Base-by-base conservation (phyloP, 64 coral and sea anemone species). In the Platygyra sinensis region DNA sequence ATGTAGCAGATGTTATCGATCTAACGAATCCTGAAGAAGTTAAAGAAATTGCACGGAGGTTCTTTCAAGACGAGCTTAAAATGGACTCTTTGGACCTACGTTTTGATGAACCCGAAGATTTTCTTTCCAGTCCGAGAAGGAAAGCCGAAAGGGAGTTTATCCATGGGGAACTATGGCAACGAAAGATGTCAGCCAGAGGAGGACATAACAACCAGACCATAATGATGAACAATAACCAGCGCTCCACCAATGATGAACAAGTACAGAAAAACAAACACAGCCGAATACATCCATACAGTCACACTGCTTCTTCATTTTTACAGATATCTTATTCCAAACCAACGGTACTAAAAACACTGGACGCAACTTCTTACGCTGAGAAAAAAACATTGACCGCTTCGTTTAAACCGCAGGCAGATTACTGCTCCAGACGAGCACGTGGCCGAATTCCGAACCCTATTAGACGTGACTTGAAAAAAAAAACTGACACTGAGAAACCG, bases 1-100 rank as follows among this genome's bases (percentile, higher is more conserved):
- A 85, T 50, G 20, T 52, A 39, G 62, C 81, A 51, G 81, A 85
- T 52, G 81, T 85, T 0, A 85, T 85, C 19, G 81, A 85, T 24
- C 39, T 71, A 18, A 71, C 30, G 0, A 85, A 71, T 46, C 81
- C 81, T 28, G 81, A 85, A 27, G 32, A 71, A 27, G 81, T 28
- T 12, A 85, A 51, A 25, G 39, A 71, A 24, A 85, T 85, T 13
- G 62, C 81, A 1, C 65, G 13, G 13, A 63, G 81, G 22, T 85
- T 71, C 63, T 85, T 85, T 46, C 30, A 85, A 63, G 81, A 85
- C 10, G 80, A 82, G 39, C 60, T 65, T 13, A 82, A 82, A 64
- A 64, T 82, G 80, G 80, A 82, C 1, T 51, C 72, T 14, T 65
- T 64, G 17, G 81, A 85, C 63, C 81, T 62, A 0, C 63, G 62